A percentile compares a stretch with the other conserved stretches of the same genome.
phyloP scores from a whole-genome alignment of 2,888 invertebrate species.

The Smittia aterrima region DNA sequence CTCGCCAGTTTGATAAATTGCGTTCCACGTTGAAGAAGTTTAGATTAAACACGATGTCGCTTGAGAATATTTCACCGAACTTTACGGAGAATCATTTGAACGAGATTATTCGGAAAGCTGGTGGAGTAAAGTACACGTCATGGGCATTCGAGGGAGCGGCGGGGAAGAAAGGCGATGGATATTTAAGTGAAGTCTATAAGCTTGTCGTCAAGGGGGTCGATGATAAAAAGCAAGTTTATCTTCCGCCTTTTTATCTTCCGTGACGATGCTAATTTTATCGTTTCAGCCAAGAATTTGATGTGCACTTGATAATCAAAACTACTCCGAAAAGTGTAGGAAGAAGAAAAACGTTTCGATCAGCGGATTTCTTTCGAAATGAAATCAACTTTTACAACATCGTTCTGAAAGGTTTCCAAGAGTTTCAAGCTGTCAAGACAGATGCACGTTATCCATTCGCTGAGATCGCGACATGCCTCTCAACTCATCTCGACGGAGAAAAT shows the following conservation, averaged over 20 bases:
- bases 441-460: constrained; percentile 57
- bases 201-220: constrained; percentile 57
- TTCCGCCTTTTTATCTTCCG: neutral
- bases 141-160: constrained; percentile 53
- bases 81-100: constrained; percentile 54
- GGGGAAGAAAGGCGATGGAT: constrained; percentile 66
- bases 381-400: constrained; percentile 61
- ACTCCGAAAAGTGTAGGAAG: constrained; percentile 64
- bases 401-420: constrained; percentile 48
- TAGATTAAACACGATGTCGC: constrained; percentile 45
- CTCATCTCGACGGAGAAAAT: constrained; percentile 56
- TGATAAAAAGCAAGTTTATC: constrained; percentile 45
- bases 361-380: constrained; percentile 70
- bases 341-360: constrained; percentile 63
- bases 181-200: constrained; percentile 64
- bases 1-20: neutral
- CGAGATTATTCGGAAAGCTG: constrained; percentile 51
- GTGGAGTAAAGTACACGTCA: constrained; percentile 51
- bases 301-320: constrained; percentile 64
- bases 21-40: neutral
- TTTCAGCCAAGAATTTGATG: constrained; percentile 47
- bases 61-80: constrained; percentile 50
- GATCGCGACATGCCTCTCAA: constrained; percentile 55
- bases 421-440: constrained; percentile 43
- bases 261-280: neutral